Conservation (phyloP, 2,888 invertebrate genomes). For the Parasteatoda lunata region DNA sequence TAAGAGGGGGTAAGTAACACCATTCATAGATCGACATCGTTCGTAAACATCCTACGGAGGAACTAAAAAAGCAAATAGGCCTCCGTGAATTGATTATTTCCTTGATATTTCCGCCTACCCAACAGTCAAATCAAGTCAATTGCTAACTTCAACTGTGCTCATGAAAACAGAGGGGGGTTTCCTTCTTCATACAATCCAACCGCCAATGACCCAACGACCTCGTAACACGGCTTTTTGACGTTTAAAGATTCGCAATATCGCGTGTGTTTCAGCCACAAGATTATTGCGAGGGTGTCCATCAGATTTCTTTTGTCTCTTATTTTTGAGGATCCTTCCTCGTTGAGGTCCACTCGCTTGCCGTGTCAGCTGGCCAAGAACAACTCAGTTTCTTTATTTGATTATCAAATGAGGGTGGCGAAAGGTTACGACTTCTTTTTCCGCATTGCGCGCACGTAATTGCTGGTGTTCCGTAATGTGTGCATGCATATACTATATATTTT, state of each 20-base stretch:
- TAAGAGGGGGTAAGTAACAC: too few relatives aligned
- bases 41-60: too few relatives aligned
- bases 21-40: too few relatives aligned
- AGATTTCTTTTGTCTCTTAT: background rate
- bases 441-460: constrained; percentile 2
- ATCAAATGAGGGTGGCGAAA: background rate
- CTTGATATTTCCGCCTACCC: too few relatives aligned
- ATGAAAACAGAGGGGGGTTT: background rate
- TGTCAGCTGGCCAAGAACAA: constrained; percentile 1
- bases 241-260: background rate
- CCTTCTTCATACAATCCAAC: background rate
- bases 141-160: background rate
- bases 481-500: background rate
- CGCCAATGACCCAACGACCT: constrained; percentile 2
- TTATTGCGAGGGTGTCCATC: background rate
- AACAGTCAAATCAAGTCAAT: too few relatives aligned
- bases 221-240: background rate
- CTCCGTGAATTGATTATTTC: too few relatives aligned
- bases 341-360: constrained; percentile 1
- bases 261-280: background rate
- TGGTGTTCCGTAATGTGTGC: background rate
- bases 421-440: constrained; percentile 3
- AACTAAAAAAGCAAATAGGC: too few relatives aligned
- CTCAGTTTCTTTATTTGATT: background rate
- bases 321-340: background rate